Percentiles rank a stretch among this genome's conserved stretches.
Conservation (phyloP, 2,888 invertebrate genomes). For the Ectropis crepuscularia region DNA sequence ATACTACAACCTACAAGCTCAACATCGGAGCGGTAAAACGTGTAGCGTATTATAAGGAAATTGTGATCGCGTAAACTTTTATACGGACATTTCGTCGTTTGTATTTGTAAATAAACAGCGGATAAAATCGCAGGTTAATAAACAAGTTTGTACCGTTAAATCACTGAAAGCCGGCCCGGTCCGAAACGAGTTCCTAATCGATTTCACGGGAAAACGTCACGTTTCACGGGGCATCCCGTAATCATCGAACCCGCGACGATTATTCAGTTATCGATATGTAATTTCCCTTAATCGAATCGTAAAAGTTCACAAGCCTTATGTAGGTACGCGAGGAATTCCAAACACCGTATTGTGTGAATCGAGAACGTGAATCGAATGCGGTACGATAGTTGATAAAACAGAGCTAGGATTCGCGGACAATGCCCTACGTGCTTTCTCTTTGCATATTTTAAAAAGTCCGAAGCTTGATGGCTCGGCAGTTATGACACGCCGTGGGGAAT, state of each 20-base stretch:
- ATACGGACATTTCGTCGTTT: constrained; percentile 44
- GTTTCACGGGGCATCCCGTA: constrained; percentile 39
- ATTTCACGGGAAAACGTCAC: constrained; percentile 51
- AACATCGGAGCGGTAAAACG: constrained; percentile 58
- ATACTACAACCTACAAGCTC: constrained; percentile 48
- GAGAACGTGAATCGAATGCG: constrained; percentile 72
- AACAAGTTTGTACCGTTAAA: constrained; percentile 80
- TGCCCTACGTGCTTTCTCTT: constrained; percentile 57
- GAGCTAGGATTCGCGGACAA: constrained; percentile 68
- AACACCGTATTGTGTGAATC: constrained; percentile 80
- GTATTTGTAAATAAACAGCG: constrained; percentile 70
- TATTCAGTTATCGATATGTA: constrained; percentile 37
- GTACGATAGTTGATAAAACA: constrained; percentile 69
- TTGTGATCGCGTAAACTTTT: constrained; percentile 41
- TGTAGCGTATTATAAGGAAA: constrained; percentile 59
- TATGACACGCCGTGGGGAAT: constrained; percentile 44
- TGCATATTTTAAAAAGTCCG: constrained; percentile 20
- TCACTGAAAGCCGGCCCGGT: constrained; percentile 68
- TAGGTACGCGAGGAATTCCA: constrained; percentile 69
- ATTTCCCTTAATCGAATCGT: constrained; percentile 51
- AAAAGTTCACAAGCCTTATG: constrained; percentile 63
- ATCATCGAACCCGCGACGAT: constrained; percentile 35
- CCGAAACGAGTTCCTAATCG: constrained; percentile 63
- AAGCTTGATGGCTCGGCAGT: constrained; percentile 32
- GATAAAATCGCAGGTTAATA: constrained; percentile 64